A percentile compares a stretch with the other conserved stretches of the same genome.
Evolutionary conservation across 1,140 invertebrate genomes (phyloP).

Genomic region (Xylocopa sonorina): DNA sequence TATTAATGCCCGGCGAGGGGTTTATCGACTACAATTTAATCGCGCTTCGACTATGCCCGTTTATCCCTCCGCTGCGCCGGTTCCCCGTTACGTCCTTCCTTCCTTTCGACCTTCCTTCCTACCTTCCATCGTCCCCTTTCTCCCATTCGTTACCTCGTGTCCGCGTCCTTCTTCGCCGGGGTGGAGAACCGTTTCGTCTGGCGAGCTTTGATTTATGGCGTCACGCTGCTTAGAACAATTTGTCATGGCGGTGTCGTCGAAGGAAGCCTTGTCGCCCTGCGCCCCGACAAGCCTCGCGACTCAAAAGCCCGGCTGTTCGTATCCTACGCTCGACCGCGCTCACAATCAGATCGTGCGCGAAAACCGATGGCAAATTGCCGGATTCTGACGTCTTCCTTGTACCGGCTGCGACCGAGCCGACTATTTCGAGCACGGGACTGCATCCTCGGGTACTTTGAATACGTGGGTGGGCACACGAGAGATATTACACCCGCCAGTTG

Average conservation of each 20-base stretch:
- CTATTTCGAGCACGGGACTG: background rate
- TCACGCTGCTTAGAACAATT: conserved; percentile 52
- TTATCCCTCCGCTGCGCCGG: too few relatives aligned
- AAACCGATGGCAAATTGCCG: conserved; percentile 23
- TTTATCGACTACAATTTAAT: conserved; percentile 51
- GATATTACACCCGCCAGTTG: too few relatives aligned
- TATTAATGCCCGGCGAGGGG: conserved; percentile 32
- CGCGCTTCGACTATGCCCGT: background rate
- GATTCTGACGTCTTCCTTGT: conserved; percentile 16
- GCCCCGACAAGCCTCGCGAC: background rate
- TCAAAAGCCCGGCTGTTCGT: background rate
- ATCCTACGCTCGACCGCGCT: background rate
- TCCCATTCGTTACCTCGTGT: background rate
- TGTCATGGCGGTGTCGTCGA: conserved; percentile 30
- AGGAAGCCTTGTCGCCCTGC: conserved; percentile 9
- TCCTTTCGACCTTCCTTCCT: background rate
- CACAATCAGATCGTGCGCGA: background rate
- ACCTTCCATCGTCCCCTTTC: background rate
- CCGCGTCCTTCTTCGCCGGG: conserved; percentile 1
- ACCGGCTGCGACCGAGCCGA: too few relatives aligned
- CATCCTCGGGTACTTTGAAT: background rate
- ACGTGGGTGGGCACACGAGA: too few relatives aligned
- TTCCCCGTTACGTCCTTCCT: too few relatives aligned
- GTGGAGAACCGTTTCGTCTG: conserved; percentile 12
- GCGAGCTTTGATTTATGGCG: conserved; percentile 44